These are phyloP conservation scores for Zophobas morio DNA, from an alignment of 1,140 invertebrate genomes.

Conservation along the genomic window DNA sequence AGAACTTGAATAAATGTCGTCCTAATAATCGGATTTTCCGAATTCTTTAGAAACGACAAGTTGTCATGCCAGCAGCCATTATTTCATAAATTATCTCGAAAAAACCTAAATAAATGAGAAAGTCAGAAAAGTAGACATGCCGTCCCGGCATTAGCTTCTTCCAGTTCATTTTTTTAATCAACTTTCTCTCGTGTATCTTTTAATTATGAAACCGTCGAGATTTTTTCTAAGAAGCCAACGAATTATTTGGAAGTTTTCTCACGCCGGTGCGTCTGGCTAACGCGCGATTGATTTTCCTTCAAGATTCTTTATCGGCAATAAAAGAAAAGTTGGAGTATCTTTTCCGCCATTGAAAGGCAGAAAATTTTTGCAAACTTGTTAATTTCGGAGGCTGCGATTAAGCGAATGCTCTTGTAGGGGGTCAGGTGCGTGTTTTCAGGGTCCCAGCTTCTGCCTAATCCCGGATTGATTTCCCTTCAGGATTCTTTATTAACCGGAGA, in stretches of 20 bases:
- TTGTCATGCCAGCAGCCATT: constrained; percentile 28
- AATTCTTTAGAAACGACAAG: constrained; percentile 26
- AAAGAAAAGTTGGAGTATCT: constrained; percentile 24
- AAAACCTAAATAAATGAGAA: constrained; percentile 24
- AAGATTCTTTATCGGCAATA: constrained; percentile 40
- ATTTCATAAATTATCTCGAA: constrained; percentile 27
- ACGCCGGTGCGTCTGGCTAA: constrained; percentile 25
- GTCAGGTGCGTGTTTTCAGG: constrained; percentile 26
- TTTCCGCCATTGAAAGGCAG: background rate
- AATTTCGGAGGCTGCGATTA: constrained; percentile 18
- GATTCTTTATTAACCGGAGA: constrained; percentile 49
- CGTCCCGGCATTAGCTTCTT: background rate
- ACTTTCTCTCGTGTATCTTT: constrained; percentile 8
- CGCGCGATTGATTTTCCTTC: constrained; percentile 40
- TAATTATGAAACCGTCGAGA: constrained; percentile 33
- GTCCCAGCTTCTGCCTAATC: constrained; percentile 6
- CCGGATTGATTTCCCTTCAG: constrained; percentile 45
- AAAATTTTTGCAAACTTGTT: constrained; percentile 26
- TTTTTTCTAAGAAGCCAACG: constrained; percentile 18
- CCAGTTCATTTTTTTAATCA: constrained; percentile 29
- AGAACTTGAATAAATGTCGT: constrained; percentile 25
- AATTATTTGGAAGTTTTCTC: constrained; percentile 40
- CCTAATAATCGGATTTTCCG: background rate
- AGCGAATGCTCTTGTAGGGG: constrained; percentile 2
- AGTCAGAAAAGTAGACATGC: constrained; percentile 5